These are phyloP conservation scores for Lagopus muta DNA, from an alignment of 2,113 vertebrate genomes.

Conservation along the genomic window DNA sequence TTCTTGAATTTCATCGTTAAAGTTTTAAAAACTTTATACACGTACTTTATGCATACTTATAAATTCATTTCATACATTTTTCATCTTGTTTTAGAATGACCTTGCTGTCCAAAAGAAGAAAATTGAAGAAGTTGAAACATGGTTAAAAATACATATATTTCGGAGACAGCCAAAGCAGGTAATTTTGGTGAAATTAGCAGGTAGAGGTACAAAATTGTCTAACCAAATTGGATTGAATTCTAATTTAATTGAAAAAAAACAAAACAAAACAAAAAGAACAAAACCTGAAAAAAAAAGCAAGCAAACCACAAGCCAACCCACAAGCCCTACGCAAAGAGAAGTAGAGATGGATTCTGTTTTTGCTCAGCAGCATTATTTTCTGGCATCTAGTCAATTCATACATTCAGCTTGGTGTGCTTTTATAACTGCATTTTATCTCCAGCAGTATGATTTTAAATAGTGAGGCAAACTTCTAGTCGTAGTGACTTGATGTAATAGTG, in stretches of 20 bases:
- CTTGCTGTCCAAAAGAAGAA: constrained; percentile 98
- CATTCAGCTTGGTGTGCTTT: background rate
- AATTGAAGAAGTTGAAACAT: constrained; percentile 92
- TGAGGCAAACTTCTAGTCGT: background rate
- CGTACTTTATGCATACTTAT: rapidly evolving
- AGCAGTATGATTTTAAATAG: background rate
- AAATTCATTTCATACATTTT: background rate
- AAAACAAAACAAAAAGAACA: background rate
- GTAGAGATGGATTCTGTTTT: background rate
- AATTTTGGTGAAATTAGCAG: background rate
- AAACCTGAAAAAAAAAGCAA: background rate
- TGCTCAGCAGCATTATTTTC: background rate
- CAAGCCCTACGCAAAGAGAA: background rate
- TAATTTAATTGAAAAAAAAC: background rate
- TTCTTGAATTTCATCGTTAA: background rate
- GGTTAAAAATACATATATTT: constrained; percentile 83
- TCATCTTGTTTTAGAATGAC: constrained; percentile 76
- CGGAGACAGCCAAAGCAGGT: constrained; percentile 81
- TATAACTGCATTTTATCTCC: background rate
- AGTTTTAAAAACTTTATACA: background rate
- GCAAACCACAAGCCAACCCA: background rate
- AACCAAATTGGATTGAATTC: rapidly evolving
- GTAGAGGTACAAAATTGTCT: background rate
- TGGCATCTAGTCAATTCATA: background rate
- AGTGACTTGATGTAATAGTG: background rate